Conservation (phyloP, 1,140 invertebrate species). For the Drosophila watanabei region DNA sequence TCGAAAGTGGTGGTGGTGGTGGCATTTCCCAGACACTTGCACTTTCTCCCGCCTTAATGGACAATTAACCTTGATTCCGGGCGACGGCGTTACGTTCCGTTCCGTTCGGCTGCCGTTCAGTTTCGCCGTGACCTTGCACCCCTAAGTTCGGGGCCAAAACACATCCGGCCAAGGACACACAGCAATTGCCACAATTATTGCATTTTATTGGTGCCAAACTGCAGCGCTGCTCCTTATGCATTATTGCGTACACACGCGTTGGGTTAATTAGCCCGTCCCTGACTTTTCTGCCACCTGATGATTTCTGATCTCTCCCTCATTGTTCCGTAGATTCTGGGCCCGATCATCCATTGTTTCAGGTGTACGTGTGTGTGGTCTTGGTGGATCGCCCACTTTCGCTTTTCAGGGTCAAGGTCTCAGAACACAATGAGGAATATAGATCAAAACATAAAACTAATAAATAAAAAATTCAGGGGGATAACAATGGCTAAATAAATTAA, state of each 20-base stretch:
- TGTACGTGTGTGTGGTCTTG: constrained; percentile 40
- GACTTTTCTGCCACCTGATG: constrained; percentile 49
- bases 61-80: constrained; percentile 80
- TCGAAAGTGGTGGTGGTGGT: constrained; percentile 33
- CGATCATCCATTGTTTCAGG: constrained; percentile 38
- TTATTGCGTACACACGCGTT: constrained; percentile 64
- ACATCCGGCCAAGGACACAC: constrained; percentile 41
- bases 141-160: constrained; percentile 47
- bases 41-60: constrained; percentile 80
- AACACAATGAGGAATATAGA: constrained; percentile 1
- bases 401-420: constrained; percentile 54
- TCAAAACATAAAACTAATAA: neutral
- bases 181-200: constrained; percentile 63
- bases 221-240: constrained; percentile 60
- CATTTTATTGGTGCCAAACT: constrained; percentile 69
- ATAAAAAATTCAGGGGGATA: neutral
- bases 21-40: constrained; percentile 76
- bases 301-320: constrained; percentile 24
- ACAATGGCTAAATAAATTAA: neutral
- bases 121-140: constrained; percentile 65
- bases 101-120: constrained; percentile 35
- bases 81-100: constrained; percentile 41
- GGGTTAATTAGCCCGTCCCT: constrained; percentile 55
- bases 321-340: constrained; percentile 6
- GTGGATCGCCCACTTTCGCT: constrained; percentile 63